phyloP scores from a whole-genome alignment of 2,888 invertebrate genomes.

The Reticulitermes lucifugus region DNA sequence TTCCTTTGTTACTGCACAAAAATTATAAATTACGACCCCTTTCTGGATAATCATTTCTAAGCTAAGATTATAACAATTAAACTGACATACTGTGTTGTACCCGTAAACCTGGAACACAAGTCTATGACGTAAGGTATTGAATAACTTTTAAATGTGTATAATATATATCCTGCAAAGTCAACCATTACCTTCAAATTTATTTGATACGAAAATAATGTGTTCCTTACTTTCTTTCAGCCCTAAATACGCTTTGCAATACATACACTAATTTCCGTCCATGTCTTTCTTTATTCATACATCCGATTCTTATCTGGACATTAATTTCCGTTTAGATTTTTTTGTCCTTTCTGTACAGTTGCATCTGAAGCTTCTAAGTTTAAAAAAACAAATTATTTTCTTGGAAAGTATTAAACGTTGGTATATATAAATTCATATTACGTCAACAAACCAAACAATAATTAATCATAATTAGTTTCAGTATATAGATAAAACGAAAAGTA shows the following conservation, averaged over 20 bases:
- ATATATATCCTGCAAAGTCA: not conserved
- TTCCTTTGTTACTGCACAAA: too few species aligned
- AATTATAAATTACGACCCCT: too few species aligned
- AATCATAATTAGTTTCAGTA: too few species aligned
- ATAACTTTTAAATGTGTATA: not conserved
- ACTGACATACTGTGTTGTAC: too few species aligned
- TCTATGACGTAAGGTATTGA: too few species aligned
- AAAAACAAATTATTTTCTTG: not conserved
- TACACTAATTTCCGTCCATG: not conserved
- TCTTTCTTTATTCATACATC: not conserved
- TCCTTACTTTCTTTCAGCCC: not conserved
- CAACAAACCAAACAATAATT: too few species aligned
- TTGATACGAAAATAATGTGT: not conserved
- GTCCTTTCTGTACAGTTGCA: not conserved
- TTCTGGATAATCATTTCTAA: too few species aligned
- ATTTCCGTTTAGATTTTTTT: not conserved
- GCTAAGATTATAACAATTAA: too few species aligned
- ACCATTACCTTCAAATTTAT: not conserved
- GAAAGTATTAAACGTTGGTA: too few species aligned
- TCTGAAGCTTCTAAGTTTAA: not conserved
- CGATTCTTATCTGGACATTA: not conserved
- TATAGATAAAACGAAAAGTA: too few species aligned
- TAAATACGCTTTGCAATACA: not conserved
- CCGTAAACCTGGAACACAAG: too few species aligned
- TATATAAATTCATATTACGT: too few species aligned